Evolutionary conservation across 1,140 invertebrate species (phyloP), one percentile per base, ranked within the genome.

Genomic region (Heliconius melpomene): DNA sequence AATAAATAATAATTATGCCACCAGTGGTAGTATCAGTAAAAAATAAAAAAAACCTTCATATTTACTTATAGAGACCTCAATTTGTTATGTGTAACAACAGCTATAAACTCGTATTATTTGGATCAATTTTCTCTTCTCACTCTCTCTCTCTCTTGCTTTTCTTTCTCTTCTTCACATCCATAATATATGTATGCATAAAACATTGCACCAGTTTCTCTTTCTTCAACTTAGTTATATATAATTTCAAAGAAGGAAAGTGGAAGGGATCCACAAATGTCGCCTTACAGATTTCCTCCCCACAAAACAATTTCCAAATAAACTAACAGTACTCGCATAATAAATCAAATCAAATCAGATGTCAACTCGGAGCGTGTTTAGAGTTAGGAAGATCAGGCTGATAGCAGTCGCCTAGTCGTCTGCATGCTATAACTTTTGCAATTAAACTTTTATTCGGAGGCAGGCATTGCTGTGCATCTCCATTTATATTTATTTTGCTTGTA

Each of bases 371-470:
- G 50, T 83, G 78, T 66, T 77, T 79, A 79, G 81, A 84, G 78
- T 80, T 85, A 72, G 78, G 79, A 86, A 86, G 82, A 82, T 75
- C 74, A 70, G 75, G 78, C 73, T 78, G 81, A 85, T 77, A 82
- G 73, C 74, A 84, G 82, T 85, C 85, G 84, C 82, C 83, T 83
- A 77, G 82, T 84, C 82, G 88, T 90, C 89, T 89, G 89, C 86
- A 80, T 83, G 89, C 86, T 90, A 88, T 87, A 91, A 91, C 89
- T 91, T 93, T 91, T 32, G 89, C 91, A 93, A 91, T 93, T 91
- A 93, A 93, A 93, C 89, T 93, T 93, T 91, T 90, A 93, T 91
- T 89, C 86, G 80, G 78, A 88, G 79, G 87, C 89, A 89, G 86
- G 89, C 90, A 88, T 89, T 88, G 84, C 85, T 85, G 74, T 84